Percentiles rank a stretch among this genome's conserved stretches.
These are phyloP conservation scores for Scaptomyza tumidula DNA, from an alignment of 2,888 invertebrate species.

Conservation along the genomic window DNA sequence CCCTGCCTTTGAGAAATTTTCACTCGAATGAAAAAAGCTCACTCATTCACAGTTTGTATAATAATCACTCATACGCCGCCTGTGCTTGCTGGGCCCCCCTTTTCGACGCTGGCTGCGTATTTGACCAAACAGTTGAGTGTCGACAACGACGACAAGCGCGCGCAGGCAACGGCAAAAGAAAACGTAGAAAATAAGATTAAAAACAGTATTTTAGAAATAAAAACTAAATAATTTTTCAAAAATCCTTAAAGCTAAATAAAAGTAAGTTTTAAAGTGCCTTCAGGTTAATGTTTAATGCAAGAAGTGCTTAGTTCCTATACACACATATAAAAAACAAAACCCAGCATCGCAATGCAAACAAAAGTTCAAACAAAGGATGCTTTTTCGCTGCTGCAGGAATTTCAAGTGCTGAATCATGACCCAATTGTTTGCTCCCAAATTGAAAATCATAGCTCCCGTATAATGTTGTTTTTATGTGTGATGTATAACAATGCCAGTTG, in stretches of 20 bases:
- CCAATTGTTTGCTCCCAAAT: conserved; percentile 31
- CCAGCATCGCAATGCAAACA: conserved; percentile 17
- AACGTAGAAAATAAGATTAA: conserved; percentile 22
- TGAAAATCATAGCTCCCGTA: conserved; percentile 12
- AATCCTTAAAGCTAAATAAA: conserved; percentile 8
- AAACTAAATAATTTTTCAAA: neutral
- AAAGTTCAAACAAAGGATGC: conserved; percentile 1
- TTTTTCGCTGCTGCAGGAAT: conserved; percentile 11
- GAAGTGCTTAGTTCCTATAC: neutral
- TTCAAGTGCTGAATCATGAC: conserved; percentile 51
- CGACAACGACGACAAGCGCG: conserved; percentile 68
- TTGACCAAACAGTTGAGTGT: conserved; percentile 76
- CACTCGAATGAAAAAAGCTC: conserved; percentile 56
- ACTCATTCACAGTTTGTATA: conserved; percentile 25
- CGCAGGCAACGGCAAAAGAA: conserved; percentile 56
- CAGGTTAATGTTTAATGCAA: neutral
- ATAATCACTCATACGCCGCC: conserved; percentile 78
- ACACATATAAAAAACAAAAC: conserved; percentile 4
- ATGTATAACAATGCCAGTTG: conserved; percentile 26
- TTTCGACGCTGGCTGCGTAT: conserved; percentile 59
- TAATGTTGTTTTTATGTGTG: neutral
- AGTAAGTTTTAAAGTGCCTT: conserved; percentile 31
- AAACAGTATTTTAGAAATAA: neutral
- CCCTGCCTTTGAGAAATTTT: neutral
- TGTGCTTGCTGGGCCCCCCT: conserved; percentile 57